Percentiles rank a stretch among this genome's conserved stretches.
phyloP scores from a whole-genome alignment of 2,888 invertebrate genomes.

The Drosophila rellima region DNA sequence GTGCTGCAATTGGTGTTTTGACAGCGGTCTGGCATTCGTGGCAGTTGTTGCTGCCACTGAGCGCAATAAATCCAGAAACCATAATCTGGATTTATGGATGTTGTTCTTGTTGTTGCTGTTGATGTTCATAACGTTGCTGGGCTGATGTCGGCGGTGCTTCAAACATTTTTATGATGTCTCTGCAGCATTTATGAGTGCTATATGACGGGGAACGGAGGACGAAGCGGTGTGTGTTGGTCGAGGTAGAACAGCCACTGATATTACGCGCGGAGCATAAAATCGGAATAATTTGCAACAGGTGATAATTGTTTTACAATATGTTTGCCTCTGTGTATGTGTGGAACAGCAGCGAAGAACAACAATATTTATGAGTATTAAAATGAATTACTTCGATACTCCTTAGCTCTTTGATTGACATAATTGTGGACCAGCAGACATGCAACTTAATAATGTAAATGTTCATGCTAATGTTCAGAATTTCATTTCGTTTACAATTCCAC shows the following conservation, averaged over 20 bases:
- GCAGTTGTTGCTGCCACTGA: conserved; percentile 27
- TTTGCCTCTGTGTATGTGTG: conserved; percentile 21
- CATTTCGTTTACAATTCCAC: background rate
- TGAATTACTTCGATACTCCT: conserved; percentile 4
- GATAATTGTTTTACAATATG: conserved; percentile 82
- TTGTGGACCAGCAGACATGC: background rate
- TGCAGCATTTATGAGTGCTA: conserved; percentile 76
- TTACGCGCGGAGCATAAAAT: conserved; percentile 76
- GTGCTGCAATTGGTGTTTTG: conserved; percentile 34
- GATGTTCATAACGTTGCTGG: conserved; percentile 50
- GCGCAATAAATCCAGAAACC: conserved; percentile 80
- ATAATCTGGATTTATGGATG: conserved; percentile 81
- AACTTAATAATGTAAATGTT: background rate
- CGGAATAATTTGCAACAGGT: conserved; percentile 81
- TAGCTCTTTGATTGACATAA: background rate
- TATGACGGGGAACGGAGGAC: conserved; percentile 13
- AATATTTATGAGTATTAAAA: conserved; percentile 47
- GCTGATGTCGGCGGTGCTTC: conserved; percentile 68
- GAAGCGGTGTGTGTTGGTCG: conserved; percentile 25
- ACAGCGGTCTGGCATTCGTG: background rate
- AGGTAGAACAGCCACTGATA: conserved; percentile 72
- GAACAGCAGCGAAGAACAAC: conserved; percentile 29
- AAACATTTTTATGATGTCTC: conserved; percentile 82
- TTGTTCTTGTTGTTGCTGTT: conserved; percentile 56
- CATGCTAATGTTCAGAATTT: background rate